Conservation (phyloP, 1,140 invertebrate species). For the Diorhabda elongata region DNA sequence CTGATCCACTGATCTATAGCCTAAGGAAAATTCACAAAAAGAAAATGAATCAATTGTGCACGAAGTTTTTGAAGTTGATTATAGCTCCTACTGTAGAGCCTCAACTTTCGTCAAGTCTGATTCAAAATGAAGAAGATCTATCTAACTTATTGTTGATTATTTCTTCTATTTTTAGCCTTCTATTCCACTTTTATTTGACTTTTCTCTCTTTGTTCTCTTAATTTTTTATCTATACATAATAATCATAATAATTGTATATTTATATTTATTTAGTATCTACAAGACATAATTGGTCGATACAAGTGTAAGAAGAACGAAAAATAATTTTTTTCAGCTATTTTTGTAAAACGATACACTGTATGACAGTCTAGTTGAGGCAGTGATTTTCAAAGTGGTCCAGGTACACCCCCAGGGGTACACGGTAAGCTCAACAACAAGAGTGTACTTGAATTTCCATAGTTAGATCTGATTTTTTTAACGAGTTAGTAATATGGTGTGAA, state of each 20-base stretch:
- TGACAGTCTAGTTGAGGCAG: no score
- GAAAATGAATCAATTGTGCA: not conserved
- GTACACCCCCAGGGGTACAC: no score
- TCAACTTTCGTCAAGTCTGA: not conserved
- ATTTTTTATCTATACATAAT: not conserved
- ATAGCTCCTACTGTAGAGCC: not conserved
- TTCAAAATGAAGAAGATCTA: not conserved
- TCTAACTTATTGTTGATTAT: not conserved
- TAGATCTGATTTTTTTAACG: no score
- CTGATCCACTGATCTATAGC: not conserved
- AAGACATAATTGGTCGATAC: no score
- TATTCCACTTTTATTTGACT: not conserved
- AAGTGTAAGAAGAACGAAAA: no score
- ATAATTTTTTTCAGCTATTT: no score
- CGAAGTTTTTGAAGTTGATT: not conserved
- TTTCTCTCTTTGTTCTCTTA: not conserved
- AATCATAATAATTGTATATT: not conserved
- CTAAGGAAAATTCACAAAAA: not conserved
- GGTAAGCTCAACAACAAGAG: no score
- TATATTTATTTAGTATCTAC: slow-evolving; percentile 5
- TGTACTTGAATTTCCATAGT: no score
- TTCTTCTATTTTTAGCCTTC: not conserved
- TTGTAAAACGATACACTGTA: no score
- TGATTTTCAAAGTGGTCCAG: no score
- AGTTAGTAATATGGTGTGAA: no score